Base-by-base conservation (phyloP, 2,888 invertebrate genomes). In the Standfussiana lucernea region DNA sequence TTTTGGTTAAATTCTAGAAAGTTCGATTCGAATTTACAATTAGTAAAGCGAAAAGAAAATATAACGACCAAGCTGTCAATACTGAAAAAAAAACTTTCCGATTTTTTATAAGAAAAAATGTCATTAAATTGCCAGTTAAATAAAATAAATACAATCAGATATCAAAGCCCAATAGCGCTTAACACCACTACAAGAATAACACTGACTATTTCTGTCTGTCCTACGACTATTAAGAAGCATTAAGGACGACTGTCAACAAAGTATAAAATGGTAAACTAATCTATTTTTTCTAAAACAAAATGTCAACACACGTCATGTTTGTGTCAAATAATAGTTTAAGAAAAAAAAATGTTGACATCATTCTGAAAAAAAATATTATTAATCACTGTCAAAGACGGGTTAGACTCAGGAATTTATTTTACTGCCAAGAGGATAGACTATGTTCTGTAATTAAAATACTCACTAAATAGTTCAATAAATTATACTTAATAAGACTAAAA, bases 121-220 rank as follows among this genome's bases (percentile, higher is more conserved):
- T 15, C 18, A n/a, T 32, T 8, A 11, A 47, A 42, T 28, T 35
- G 8, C 8, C 13, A 28, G 28, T 37, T 0, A 10, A 76, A 62
- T 21, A 21, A 61, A 42, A 37, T n/a, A n/a, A n/a, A 40, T 40
- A 28, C 8, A 59, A 42, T 24, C 10, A 18, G 0, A 65, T 42
- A 65, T 47, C 0, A 24, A 65, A 35, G n/a, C 11, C 35, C 35
- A 21, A 42, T 65, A 42, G 8, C 4, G 18, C 24, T 28, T 59
- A 68, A 69, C 56, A 74, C 35, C 62, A 35, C 61, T 56, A 80
- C 59, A 15, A 73, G 28, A 80, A 80, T 72, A 53, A 45, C 65
- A 56, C 37, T 37, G n/a, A 50, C 72, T 83, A 84, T 84, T 77
- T 84, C 37, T 80, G 80, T 80, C 80, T 40, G 40, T 15, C 50